Percentiles rank a stretch among this genome's conserved stretches.
phyloP scores from a whole-genome alignment of 1,140 invertebrate genomes.

The Dysdera silvatica region DNA sequence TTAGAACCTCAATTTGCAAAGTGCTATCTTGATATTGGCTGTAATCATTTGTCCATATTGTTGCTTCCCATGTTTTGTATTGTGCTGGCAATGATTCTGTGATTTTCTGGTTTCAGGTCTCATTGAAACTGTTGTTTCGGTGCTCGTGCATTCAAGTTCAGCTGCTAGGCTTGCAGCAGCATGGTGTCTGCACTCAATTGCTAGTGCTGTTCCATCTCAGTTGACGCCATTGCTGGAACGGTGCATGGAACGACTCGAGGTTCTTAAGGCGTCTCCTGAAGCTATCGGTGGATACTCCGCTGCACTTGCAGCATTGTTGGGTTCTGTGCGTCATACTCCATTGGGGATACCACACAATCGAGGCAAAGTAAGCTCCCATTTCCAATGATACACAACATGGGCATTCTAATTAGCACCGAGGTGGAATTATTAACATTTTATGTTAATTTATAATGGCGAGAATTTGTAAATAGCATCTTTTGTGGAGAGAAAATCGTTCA shows the following conservation, averaged over 20 bases:
- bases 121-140: conserved; percentile 61
- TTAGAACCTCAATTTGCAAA: too few relatives aligned
- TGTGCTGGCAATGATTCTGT: too few relatives aligned
- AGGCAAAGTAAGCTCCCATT: conserved; percentile 61
- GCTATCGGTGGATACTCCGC: conserved; percentile 89
- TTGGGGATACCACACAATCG: conserved; percentile 93
- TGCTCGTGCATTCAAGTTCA: conserved; percentile 84
- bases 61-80: too few relatives aligned
- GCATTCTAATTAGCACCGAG: too few relatives aligned
- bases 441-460: too few relatives aligned
- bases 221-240: conserved; percentile 83
- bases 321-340: conserved; percentile 79
- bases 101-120: conserved; percentile 42
- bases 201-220: conserved; percentile 85
- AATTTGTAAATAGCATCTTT: too few relatives aligned
- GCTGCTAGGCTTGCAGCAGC: conserved; percentile 84
- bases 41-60: too few relatives aligned
- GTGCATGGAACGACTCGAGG: conserved; percentile 76
- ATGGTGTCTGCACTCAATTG: conserved; percentile 86
- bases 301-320: conserved; percentile 84
- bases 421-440: too few relatives aligned
- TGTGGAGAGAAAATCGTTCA: too few relatives aligned
- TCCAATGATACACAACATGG: too few relatives aligned
- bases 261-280: conserved; percentile 81
- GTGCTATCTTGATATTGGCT: too few relatives aligned